Base-by-base conservation (phyloP, 2,888 invertebrate genomes). In the Caprella mutica region DNA sequence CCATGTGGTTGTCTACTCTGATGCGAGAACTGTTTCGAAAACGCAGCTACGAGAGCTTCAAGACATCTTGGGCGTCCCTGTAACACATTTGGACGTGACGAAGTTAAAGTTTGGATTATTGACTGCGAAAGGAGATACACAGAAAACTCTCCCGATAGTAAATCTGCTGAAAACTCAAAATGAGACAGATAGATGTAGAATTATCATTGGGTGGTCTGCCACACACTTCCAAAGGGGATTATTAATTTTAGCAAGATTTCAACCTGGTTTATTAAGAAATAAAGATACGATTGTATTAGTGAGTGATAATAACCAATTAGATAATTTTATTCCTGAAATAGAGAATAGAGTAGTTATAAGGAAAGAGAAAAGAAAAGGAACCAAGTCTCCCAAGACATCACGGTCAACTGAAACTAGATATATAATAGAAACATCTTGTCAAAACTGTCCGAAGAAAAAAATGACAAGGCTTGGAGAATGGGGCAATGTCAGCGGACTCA, bases 201-300 rank as follows among this genome's bases (percentile, higher is more conserved):
- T 61, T 1, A 19, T 61, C 8, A 23, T 61, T 48, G 52, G 46
- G 17, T 61, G 61, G 61, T 39, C 61, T 3, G 50, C 50, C 17
- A n/a, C 48, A n/a, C 51, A 46, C 43, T 58, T 55, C 43, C 61
- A 61, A 44, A 38, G 61, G 12, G 55, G 55, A 9, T 50, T 61
- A 2, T 44, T 61, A 8, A 29, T 61, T 21, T 52, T 61, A 26
- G 53, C 58, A 9, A 39, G 53, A 26, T 44, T 40, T 29, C 52
- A 56, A 21, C 53, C 58, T 8, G 50, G 46, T 14, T 42, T 61
- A 2, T 19, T 61, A 8, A 33, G 58, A 5, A 50, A 30, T 6
- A 17, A 48, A 50, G 61, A 58, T 44, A 56, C 53, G 9, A 35
- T 61, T 14, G 42, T 61, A 19, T 17, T 61, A 3, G 33, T 55